phyloP scores from a whole-genome alignment of 2,888 invertebrate species.

The Pristionchus fissidentatus region DNA sequence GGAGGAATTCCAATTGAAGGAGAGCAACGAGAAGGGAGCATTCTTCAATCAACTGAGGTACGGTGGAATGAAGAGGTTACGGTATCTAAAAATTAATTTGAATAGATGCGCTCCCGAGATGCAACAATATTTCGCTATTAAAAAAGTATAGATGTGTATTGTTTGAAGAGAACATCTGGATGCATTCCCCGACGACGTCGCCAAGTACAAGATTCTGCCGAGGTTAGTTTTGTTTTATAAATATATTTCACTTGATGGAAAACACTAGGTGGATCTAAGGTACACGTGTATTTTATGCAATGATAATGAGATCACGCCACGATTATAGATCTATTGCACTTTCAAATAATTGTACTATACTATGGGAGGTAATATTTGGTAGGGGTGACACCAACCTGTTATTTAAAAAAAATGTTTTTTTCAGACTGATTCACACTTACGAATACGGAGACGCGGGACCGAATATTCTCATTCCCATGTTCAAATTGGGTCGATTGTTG shows the following conservation, averaged over 20 bases:
- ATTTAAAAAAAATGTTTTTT: not conserved
- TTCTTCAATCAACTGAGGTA: constrained; percentile 84
- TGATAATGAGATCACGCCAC: no score
- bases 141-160: not conserved
- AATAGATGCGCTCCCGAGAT: not conserved
- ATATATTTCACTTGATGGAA: not conserved
- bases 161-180: constrained; percentile 83
- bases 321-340: no score
- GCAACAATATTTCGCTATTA: not conserved
- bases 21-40: constrained; percentile 85
- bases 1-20: constrained; percentile 87
- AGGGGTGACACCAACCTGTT: no score
- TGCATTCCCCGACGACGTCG: constrained; percentile 91
- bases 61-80: not conserved
- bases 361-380: no score
- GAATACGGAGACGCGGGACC: constrained; percentile 98
- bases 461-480: constrained; percentile 92
- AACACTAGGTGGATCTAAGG: not conserved
- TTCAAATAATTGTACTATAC: no score
- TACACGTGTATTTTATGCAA: not conserved
- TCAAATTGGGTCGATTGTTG: constrained; percentile 89
- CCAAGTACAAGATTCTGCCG: constrained; percentile 93
- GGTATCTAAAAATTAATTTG: not conserved
- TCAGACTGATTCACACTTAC: constrained; percentile 85
- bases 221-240: constrained; percentile 80